Percentiles rank a stretch among this genome's conserved stretches.
Conservation (phyloP, 2,888 invertebrate species). For the Thereva unica region DNA sequence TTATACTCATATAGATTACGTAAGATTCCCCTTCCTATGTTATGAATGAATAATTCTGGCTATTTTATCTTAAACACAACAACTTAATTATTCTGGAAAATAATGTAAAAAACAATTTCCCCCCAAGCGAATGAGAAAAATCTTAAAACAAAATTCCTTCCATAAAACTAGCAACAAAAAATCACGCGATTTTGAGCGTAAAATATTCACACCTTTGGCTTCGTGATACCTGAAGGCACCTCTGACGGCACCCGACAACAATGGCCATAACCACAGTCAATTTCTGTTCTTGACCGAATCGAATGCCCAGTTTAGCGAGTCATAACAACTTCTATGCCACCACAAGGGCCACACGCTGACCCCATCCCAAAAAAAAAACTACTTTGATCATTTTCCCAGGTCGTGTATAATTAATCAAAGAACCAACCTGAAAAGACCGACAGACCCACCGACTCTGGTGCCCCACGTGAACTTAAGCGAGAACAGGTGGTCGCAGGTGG, state of each 20-base stretch:
- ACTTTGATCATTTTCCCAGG: constrained; percentile 32
- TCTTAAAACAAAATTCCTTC: too few species aligned
- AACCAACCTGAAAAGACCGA: constrained; percentile 5
- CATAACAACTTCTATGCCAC: constrained; percentile 22
- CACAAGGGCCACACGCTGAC: constrained; percentile 22
- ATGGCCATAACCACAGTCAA: constrained; percentile 6
- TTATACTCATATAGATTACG: too few species aligned
- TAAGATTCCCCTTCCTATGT: too few species aligned
- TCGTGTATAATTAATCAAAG: constrained; percentile 33
- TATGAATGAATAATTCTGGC: too few species aligned
- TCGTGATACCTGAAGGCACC: too few species aligned
- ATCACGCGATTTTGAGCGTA: too few species aligned
- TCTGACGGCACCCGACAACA: constrained; percentile 2
- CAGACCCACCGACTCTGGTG: constrained; percentile 2
- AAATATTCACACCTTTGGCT: too few species aligned
- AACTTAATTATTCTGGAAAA: too few species aligned
- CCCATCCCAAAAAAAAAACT: constrained; percentile 1
- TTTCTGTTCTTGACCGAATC: constrained; percentile 21
- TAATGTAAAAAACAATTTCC: too few species aligned
- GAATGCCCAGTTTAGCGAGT: constrained; percentile 30
- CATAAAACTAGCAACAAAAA: too few species aligned
- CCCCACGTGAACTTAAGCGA: constrained; percentile 15
- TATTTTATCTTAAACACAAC: too few species aligned
- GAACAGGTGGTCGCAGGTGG: constrained; percentile 18
- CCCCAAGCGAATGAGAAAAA: too few species aligned